A percentile compares a stretch with the other conserved stretches of the same genome.
phyloP scores from a whole-genome alignment of 2,888 invertebrate species.

The Drosophila multiciliata region DNA sequence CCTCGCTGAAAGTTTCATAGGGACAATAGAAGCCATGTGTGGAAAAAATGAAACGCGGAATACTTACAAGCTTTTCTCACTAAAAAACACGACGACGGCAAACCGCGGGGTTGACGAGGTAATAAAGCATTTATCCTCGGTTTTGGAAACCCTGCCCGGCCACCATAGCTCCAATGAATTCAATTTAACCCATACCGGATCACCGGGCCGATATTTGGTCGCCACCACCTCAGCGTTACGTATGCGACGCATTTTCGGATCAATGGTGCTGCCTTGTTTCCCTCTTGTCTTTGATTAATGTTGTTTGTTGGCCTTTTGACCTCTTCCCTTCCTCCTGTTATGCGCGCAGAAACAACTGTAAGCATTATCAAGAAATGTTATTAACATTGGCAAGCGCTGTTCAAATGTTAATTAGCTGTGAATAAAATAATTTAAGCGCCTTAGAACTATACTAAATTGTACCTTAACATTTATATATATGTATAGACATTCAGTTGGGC shows the following conservation, averaged over 20 bases:
- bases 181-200: conserved; percentile 94
- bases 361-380: conserved; percentile 7
- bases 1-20: conserved; percentile 88
- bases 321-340: background rate
- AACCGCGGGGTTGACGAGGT: conserved; percentile 89
- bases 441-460: background rate
- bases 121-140: conserved; percentile 88
- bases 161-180: conserved; percentile 90
- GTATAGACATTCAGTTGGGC: background rate
- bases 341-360: conserved; percentile 25
- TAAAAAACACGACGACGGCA: conserved; percentile 93
- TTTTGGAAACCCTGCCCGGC: conserved; percentile 92
- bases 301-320: background rate
- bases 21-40: background rate
- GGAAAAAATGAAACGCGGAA: background rate
- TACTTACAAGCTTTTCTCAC: conserved; percentile 92
- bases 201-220: conserved; percentile 87
- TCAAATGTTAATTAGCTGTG: background rate
- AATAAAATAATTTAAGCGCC: background rate
- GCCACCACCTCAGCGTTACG: conserved; percentile 44
- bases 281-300: background rate
- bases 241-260: background rate
- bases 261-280: background rate
- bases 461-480: background rate
- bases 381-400: background rate